Percentiles rank a stretch among this genome's conserved stretches.
These are phyloP conservation scores for Scartelaos histophorus DNA, from an alignment of 2,113 vertebrate genomes.

Conservation along the genomic window DNA sequence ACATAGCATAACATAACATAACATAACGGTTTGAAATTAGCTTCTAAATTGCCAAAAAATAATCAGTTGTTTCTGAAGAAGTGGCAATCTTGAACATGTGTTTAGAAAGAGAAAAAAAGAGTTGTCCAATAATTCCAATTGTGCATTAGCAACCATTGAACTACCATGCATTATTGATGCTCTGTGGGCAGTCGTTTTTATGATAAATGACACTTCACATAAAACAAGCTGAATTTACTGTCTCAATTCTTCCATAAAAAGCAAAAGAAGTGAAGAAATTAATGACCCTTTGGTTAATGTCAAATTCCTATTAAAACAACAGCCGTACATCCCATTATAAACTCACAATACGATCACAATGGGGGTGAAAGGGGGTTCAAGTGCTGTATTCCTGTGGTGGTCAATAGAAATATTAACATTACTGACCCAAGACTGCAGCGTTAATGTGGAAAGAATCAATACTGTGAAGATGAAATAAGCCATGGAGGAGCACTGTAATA, in stretches of 20 bases:
- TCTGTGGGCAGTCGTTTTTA: too few species aligned
- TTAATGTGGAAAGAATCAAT: conserved; percentile 1
- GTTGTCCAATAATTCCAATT: background rate
- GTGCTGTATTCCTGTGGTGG: background rate
- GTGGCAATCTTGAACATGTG: background rate
- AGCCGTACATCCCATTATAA: background rate
- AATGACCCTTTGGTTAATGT: background rate
- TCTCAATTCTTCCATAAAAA: background rate
- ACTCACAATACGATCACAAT: background rate
- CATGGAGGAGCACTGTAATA: conserved; percentile 1
- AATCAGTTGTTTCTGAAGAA: too few species aligned
- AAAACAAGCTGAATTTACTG: background rate
- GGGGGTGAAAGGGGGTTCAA: conserved; percentile 10
- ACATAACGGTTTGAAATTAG: background rate
- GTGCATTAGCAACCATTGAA: background rate
- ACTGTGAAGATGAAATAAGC: background rate
- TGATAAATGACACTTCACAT: too few species aligned
- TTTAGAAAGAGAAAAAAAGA: background rate
- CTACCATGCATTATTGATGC: too few species aligned
- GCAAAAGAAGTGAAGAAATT: background rate
- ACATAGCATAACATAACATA: too few species aligned
- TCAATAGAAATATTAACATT: background rate
- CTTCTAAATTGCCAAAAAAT: background rate
- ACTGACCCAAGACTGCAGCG: background rate
- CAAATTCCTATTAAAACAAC: background rate